These are phyloP conservation scores for Eulemur mongoz DNA, from an alignment of 2,797 vertebrate genomes.

Conservation along the genomic window DNA sequence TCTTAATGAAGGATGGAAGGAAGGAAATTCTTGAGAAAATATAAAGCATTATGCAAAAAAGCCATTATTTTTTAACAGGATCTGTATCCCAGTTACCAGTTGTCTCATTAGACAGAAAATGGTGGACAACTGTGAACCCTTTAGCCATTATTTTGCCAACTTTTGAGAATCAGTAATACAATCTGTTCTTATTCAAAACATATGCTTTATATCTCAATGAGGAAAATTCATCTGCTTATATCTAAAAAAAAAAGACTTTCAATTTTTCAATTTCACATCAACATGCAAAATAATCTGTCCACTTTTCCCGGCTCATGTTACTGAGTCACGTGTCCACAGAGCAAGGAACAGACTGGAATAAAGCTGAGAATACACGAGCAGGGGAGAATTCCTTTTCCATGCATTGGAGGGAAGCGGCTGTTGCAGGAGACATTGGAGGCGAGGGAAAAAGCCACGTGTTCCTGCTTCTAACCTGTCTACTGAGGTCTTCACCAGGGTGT, in stretches of 20 bases:
- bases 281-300: conserved; percentile 16
- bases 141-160: conserved; percentile 39
- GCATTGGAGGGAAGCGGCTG: neutral
- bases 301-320: conserved; percentile 32
- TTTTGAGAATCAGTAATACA: conserved; percentile 27
- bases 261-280: conserved; percentile 31
- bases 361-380: neutral
- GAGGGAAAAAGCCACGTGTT: neutral
- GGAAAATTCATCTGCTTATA: conserved; percentile 10
- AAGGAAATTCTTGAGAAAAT: conserved; percentile 20
- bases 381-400: neutral
- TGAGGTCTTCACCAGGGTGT: neutral
- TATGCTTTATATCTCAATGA: conserved; percentile 2
- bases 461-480: neutral
- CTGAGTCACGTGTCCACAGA: neutral
- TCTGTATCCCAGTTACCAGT: neutral
- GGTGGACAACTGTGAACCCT: conserved; percentile 15
- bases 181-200: conserved; percentile 40
- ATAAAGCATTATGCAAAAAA: neutral
- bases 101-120: neutral
- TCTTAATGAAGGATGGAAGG: neutral
- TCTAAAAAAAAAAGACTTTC: neutral
- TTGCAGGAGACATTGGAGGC: neutral
- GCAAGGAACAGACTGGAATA: neutral
- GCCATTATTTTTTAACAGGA: neutral